Percentiles rank a stretch among this genome's conserved stretches.
Conservation (phyloP, 2,113 vertebrate genomes). For the Orycteropus afer region DNA sequence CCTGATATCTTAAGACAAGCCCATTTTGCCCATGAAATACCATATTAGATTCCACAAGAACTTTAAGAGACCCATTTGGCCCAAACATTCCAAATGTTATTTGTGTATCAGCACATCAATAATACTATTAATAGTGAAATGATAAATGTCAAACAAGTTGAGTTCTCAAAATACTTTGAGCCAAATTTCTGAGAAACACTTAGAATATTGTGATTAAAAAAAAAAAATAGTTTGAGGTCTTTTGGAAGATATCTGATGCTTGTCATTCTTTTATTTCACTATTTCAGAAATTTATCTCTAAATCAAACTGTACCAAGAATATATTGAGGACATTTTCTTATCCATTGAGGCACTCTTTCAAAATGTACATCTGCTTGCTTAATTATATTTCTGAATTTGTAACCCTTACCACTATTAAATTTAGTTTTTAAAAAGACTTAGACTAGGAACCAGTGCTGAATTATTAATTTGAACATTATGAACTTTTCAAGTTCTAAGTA, state of each 20-base stretch:
- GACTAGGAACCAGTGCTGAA: conserved; percentile 76
- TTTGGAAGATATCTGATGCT: conserved; percentile 8
- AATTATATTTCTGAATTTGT: conserved; percentile 70
- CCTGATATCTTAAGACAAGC: conserved; percentile 41
- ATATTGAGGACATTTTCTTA: conserved; percentile 68
- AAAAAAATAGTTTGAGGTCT: neutral
- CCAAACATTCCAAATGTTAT: neutral
- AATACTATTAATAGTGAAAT: neutral
- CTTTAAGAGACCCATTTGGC: neutral
- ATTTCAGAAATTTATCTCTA: conserved; percentile 59
- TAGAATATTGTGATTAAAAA: conserved; percentile 11
- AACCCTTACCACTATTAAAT: conserved; percentile 74
- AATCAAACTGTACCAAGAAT: conserved; percentile 57
- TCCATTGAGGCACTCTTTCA: conserved; percentile 66
- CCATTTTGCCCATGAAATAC: conserved; percentile 47
- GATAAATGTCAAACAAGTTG: neutral
- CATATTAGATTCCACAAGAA: neutral
- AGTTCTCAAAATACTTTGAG: neutral
- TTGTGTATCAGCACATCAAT: neutral
- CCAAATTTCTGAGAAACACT: conserved; percentile 15
- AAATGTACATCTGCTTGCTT: conserved; percentile 71
- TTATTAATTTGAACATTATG: conserved; percentile 85
- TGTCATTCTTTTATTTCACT: conserved; percentile 53
- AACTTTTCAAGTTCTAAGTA: conserved; percentile 82
- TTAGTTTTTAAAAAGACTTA: conserved; percentile 71